Base-by-base conservation (phyloP, 2,797 vertebrate genomes). In the Sebastes nivosus region DNA sequence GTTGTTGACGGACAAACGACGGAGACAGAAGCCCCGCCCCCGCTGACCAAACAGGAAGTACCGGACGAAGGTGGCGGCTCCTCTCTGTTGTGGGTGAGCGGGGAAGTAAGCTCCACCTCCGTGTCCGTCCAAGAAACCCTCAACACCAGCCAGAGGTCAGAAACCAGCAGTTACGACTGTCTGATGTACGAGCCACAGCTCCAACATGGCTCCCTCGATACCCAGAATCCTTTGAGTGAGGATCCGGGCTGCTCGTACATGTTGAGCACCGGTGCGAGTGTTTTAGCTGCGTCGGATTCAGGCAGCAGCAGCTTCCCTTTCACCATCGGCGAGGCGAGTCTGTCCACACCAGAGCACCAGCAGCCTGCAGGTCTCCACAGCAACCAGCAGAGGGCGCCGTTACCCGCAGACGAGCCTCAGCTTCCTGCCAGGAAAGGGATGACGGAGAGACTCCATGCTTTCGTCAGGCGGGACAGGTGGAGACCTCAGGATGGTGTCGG, bases 31-130 rank as follows among this genome's bases (percentile, higher is more conserved):
- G 79, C 87, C 22, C 71, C 78, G 16, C 77, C 86, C 25, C 72
- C 67, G 1, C 29, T 29, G 54, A 54, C 72, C 73, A 91, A 89
- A 86, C 89, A 91, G 75, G 91, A 93, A 87, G 77, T 42, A 2
- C 22, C 30, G 0, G 85, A 75, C 2, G 77, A 81, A 4, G 61
- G 16, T 1, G 64, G 32, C 5, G 18, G 60, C 30, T 79, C 75
- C 5, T 20, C 83, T 14, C 72, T 14, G 5, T 13, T 81, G 0
- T 94, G 92, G 94, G 55, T 64, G 34, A 83, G 76, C 2, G 83
- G 66, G 1, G 88, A 88, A 1, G 80, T 85, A 29, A 67, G 75
- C 65, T 69, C 87, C 67, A 69, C 75, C 30, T 80, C 86, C 63
- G 18, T 24, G 32, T 67, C 79, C 4, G n/a, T 66, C 67, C 83